Conservation (phyloP, 2,797 vertebrate species). For the Sebastes taczanowskii region DNA sequence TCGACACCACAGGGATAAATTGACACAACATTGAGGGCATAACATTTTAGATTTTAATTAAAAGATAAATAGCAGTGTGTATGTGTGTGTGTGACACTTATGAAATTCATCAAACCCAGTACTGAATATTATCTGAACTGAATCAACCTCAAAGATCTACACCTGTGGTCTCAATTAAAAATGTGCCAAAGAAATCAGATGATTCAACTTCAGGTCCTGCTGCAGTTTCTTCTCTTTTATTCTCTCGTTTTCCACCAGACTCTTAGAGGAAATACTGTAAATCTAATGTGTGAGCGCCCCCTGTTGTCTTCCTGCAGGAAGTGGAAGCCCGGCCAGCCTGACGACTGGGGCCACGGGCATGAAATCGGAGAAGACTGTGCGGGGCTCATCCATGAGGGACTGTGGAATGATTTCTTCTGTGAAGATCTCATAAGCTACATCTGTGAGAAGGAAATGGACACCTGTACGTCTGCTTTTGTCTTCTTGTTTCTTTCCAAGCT, state of each 20-base stretch:
- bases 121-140: not conserved
- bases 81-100: not conserved
- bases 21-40: too few relatives aligned
- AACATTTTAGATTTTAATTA: too few relatives aligned
- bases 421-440: slow-evolving; percentile 91
- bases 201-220: not conserved
- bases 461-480: slow-evolving; percentile 75
- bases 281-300: slow-evolving; percentile 55
- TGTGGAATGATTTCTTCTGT: slow-evolving; percentile 97
- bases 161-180: not conserved
- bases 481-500: not conserved
- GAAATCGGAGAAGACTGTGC: slow-evolving; percentile 91
- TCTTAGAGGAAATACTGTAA: not conserved
- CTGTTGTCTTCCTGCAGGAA: slow-evolving; percentile 85
- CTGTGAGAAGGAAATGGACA: slow-evolving; percentile 89
- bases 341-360: slow-evolving; percentile 90
- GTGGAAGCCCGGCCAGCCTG: slow-evolving; percentile 94
- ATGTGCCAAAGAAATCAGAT: not conserved
- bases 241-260: not conserved
- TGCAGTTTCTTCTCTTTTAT: not conserved
- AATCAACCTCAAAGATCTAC: not conserved
- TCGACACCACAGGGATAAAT: too few relatives aligned
- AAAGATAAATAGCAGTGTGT: too few relatives aligned
- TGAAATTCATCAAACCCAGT: not conserved
- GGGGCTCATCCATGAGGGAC: slow-evolving; percentile 86